Conservation (phyloP, 2,113 vertebrate species). For the Mesembrinibis cayennensis region DNA sequence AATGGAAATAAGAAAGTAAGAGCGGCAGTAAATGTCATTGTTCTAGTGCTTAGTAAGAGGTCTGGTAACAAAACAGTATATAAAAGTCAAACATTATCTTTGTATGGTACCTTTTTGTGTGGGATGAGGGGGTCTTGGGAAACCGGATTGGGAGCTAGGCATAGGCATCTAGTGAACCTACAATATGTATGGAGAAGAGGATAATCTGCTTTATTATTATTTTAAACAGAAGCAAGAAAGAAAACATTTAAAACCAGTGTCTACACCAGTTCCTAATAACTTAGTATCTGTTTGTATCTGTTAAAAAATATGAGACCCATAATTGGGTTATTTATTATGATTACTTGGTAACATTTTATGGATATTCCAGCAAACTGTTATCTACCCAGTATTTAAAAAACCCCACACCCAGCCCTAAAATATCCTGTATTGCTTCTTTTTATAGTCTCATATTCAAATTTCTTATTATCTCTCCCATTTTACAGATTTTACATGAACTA, state of each 20-base stretch:
- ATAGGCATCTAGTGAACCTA: conserved; percentile 73
- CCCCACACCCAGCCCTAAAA: neutral
- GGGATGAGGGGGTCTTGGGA: conserved; percentile 73
- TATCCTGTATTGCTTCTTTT: neutral
- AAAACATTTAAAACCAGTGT: conserved; percentile 51
- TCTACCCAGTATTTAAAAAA: neutral
- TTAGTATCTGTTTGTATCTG: neutral
- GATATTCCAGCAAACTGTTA: neutral
- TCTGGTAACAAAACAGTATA: conserved; percentile 58
- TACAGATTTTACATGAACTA: neutral
- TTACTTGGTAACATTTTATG: neutral
- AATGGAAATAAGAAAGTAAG: neutral
- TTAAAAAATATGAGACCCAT: neutral
- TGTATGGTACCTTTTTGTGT: conserved; percentile 70
- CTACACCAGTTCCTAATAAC: conserved; percentile 17
- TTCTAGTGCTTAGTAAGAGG: conserved; percentile 40
- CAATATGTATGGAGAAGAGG: conserved; percentile 70
- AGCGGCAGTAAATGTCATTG: neutral
- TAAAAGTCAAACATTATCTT: conserved; percentile 65
- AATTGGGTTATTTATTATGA: neutral
- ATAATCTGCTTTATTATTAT: conserved; percentile 69
- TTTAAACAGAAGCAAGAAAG: conserved; percentile 63
- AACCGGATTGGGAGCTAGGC: conserved; percentile 71
- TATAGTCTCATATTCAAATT: neutral
- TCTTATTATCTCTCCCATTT: neutral